phyloP scores from a whole-genome alignment of 2,113 vertebrate genomes.

The Orientallactaga bullata region DNA sequence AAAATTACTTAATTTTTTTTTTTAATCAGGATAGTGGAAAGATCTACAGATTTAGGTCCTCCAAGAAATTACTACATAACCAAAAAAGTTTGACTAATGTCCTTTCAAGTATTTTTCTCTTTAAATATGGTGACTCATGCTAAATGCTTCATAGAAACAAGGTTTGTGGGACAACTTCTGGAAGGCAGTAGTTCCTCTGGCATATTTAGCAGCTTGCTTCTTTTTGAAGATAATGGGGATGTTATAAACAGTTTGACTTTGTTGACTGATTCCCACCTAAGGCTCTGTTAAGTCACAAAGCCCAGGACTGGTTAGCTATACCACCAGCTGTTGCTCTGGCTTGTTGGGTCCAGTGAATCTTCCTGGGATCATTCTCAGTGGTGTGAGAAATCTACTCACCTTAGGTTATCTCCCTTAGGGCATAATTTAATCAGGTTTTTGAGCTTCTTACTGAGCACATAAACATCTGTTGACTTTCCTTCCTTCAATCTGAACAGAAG shows the following conservation, averaged over 20 bases:
- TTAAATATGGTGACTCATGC: slow-evolving; percentile 74
- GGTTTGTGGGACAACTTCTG: slow-evolving; percentile 67
- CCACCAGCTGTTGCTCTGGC: slow-evolving; percentile 76
- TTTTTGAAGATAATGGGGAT: slow-evolving; percentile 86
- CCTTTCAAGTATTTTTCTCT: slow-evolving; percentile 45
- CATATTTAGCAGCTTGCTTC: slow-evolving; percentile 82
- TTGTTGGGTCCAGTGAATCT: slow-evolving; percentile 62
- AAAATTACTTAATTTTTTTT: not conserved
- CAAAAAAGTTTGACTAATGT: slow-evolving; percentile 40
- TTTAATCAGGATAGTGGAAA: not conserved
- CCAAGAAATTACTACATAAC: slow-evolving; percentile 52
- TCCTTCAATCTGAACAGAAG: slow-evolving; percentile 62
- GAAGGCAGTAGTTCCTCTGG: slow-evolving; percentile 71
- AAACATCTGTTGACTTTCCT: slow-evolving; percentile 73
- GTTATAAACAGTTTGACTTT: slow-evolving; percentile 84
- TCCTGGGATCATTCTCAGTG: slow-evolving; percentile 49
- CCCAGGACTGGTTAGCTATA: slow-evolving; percentile 75
- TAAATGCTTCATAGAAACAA: slow-evolving; percentile 65
- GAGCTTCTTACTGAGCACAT: slow-evolving; percentile 59
- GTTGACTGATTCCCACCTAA: slow-evolving; percentile 84
- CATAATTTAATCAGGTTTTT: slow-evolving; percentile 69
- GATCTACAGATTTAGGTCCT: slow-evolving; percentile 56
- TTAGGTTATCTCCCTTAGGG: not conserved
- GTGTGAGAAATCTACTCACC: slow-evolving; percentile 70
- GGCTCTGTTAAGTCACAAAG: slow-evolving; percentile 74